These are phyloP conservation scores for Tetranychus urticae DNA, from an alignment of 1,140 invertebrate species.

Conservation along the genomic window DNA sequence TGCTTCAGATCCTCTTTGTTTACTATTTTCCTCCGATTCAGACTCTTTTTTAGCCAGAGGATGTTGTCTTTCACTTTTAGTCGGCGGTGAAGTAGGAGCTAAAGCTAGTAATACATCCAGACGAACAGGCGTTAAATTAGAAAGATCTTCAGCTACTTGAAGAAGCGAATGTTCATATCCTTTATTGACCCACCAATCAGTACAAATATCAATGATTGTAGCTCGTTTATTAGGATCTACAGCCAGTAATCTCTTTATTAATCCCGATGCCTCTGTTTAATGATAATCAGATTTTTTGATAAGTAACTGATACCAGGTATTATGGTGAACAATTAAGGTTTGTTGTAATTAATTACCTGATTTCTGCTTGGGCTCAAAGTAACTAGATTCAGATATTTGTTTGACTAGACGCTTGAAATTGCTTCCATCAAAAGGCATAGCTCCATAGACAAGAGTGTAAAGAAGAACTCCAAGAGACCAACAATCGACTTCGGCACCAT, in stretches of 20 bases:
- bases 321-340: no score
- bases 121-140: slow-evolving; percentile 64
- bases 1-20: no score
- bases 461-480: slow-evolving; percentile 93
- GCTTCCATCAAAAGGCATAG: slow-evolving; percentile 97
- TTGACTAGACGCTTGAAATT: slow-evolving; percentile 89
- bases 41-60: not conserved
- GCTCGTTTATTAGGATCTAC: slow-evolving; percentile 68
- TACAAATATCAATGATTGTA: slow-evolving; percentile 76
- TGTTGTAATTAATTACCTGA: slow-evolving; percentile 35
- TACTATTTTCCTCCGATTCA: no score
- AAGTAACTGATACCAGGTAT: no score
- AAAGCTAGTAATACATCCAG: slow-evolving; percentile 48
- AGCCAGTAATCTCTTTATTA: slow-evolving; percentile 80
- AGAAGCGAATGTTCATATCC: slow-evolving; percentile 56
- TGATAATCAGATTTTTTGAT: no score
- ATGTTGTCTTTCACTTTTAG: not conserved
- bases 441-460: slow-evolving; percentile 93
- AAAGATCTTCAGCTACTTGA: slow-evolving; percentile 59
- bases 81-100: slow-evolving; percentile 10
- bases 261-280: slow-evolving; percentile 56
- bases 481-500: slow-evolving; percentile 73
- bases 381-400: slow-evolving; percentile 92
- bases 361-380: slow-evolving; percentile 81
- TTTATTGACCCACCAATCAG: slow-evolving; percentile 74